A percentile compares a stretch with the other conserved stretches of the same genome.
phyloP scores from a whole-genome alignment of 2,113 vertebrate genomes.

The Himantopus leucocephalus region DNA sequence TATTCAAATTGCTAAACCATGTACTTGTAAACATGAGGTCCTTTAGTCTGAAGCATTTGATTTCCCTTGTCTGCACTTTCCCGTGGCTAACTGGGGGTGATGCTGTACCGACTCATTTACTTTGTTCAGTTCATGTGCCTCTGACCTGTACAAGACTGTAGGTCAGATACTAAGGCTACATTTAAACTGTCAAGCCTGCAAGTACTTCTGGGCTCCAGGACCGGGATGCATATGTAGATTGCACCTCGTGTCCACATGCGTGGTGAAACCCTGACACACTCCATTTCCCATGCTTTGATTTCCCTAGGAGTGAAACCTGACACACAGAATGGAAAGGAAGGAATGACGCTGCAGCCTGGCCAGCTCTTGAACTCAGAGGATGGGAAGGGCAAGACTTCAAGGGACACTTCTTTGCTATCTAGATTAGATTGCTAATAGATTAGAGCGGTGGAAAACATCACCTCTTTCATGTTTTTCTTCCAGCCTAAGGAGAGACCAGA shows the following conservation, averaged over 20 bases:
- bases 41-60: neutral
- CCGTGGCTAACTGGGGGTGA: neutral
- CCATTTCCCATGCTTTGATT: neutral
- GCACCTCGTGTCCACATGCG: neutral
- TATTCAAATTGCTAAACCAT: neutral
- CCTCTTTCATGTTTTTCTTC: neutral
- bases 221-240: neutral
- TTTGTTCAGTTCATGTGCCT: neutral
- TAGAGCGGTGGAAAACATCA: neutral
- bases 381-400: neutral
- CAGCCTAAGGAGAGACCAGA: neutral
- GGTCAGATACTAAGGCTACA: neutral
- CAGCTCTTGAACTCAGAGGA: neutral
- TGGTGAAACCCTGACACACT: neutral
- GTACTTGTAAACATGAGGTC: neutral
- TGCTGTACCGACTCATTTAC: neutral
- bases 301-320: neutral
- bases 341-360: neutral
- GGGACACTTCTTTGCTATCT: neutral
- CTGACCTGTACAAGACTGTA: neutral
- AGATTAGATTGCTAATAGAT: neutral
- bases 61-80: neutral
- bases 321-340: neutral
- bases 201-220: neutral
- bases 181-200: neutral